Base-by-base conservation (phyloP, 2,113 vertebrate genomes). In the Phalacrocorax carbo region DNA sequence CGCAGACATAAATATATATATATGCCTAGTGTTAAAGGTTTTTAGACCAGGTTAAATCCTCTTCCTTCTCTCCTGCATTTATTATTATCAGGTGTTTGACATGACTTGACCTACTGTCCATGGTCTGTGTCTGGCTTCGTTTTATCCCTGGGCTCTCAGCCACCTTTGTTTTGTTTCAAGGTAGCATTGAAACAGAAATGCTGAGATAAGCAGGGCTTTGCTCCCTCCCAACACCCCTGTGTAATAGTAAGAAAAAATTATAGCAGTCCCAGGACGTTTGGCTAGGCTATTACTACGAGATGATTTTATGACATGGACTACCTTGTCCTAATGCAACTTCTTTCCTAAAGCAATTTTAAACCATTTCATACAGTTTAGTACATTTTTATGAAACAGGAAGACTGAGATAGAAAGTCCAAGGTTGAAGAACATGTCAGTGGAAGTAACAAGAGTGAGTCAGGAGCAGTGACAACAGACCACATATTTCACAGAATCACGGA, bases 131-230 rank as follows among this genome's bases (percentile, higher is more conserved):
- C 0, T 86, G 65, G 23, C 9, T 78, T 76, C 5, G 2, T 79
- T 88, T 88, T 92, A 86, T 64, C 52, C 61, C 69, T 86, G 92
- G 88, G 90, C 95, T 84, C 40, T 89, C 17, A 91, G 91, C 86
- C 93, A 87, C 61, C 32, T 96, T 95, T 94, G 62, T 90, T 87
- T 75, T 54, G 12, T 82, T 91, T 94, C 91, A 96, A 91, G 93
- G 77, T 89, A 94, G 11, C 17, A n/a, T 2, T 69, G 77, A 52
- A 84, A 79, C 9, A 87, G 52, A 92, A 91, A 76, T 54, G 2
- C 49, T 89, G 81, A 91, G 52, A n/a, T 51, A 91, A 90, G 40
- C 58, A 85, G 21, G 13, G 15, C n/a, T 58, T 91, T 75, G 2
- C 10, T 92, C 23, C 7, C 13, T 64, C 26, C 7, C 11, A 49